Base-by-base conservation (phyloP, 2,888 invertebrate genomes). In the Dasypolia templi region DNA sequence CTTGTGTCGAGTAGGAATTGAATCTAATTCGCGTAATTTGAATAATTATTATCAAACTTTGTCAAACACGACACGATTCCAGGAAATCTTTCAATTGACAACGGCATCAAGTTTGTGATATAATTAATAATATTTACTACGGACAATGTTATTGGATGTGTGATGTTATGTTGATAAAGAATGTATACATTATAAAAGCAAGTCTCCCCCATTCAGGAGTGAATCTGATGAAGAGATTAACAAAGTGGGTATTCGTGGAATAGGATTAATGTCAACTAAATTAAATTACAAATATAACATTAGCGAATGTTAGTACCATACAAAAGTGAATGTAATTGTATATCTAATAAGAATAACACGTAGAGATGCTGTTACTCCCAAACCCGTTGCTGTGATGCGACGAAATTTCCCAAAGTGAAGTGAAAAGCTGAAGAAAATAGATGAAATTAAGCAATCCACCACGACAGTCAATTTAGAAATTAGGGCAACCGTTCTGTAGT, bases 1-100 rank as follows among this genome's bases (percentile, higher is more conserved):
- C 86, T 90, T 85, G 81, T 84, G 84, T 87, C 89, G 82, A 78
- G 77, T 75, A 88, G 82, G 87, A 89, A 87, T 89, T 86, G 87
- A 88, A 81, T 80, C 75, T 73, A 74, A 87, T 87, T 83, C 77
- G 35, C 46, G 63, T 82, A 81, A 86, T 87, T 87, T 85, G 75
- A 86, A 87, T 84, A 81, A 71, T 80, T 86, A 87, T 79, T 83
- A 83, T 76, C 44, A 75, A 86, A 87, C 72, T 86, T 87, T 76
- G 64, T 56, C 61, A 71, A 85, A 81, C 73, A 79, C 51, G 49
- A 75, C 59, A 75, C 61, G 76, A 76, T 80, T 69, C 22, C 5
- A n/a, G 55, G 63, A 75, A 76, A 56, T 75, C 32, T 51, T 78
- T 46, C 22, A 32, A 56, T 68, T 35, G 26, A 67, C n/a, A 65